These are phyloP conservation scores for Andricus quercusramuli DNA, from an alignment of 2,888 invertebrate genomes.

Conservation along the genomic window DNA sequence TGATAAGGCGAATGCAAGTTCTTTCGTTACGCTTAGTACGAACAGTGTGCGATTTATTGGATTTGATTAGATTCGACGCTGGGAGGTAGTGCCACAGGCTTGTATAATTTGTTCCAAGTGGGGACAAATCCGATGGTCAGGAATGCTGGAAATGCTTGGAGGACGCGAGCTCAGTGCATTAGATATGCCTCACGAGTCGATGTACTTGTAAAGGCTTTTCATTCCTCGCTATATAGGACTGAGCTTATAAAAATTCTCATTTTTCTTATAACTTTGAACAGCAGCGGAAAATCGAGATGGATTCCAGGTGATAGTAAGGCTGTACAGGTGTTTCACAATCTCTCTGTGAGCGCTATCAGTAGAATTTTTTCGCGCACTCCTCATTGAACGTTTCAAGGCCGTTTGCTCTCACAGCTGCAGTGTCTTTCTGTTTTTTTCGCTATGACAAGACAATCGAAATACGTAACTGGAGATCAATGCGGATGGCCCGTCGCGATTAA, in stretches of 20 bases:
- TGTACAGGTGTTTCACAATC: not conserved
- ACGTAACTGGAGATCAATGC: conserved; percentile 43
- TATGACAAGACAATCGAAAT: not conserved
- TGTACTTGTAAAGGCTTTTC: not conserved
- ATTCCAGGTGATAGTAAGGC: not conserved
- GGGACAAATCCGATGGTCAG: conserved; percentile 55
- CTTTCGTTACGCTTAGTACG: conserved; percentile 22
- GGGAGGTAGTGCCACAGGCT: conserved; percentile 25
- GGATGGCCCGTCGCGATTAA: conserved; percentile 63
- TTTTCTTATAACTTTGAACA: not conserved
- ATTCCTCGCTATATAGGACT: conserved; percentile 1
- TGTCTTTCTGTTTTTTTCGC: not conserved
- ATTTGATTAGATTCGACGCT: conserved; percentile 45
- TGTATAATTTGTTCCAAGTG: conserved; percentile 33
- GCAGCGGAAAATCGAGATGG: not conserved
- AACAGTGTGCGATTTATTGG: conserved; percentile 44
- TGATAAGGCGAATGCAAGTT: conserved; percentile 23
- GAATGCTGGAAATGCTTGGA: conserved; percentile 51
- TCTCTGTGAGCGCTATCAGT: conserved; percentile 57
- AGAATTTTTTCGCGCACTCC: conserved; percentile 45
- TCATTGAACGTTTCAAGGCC: not conserved
- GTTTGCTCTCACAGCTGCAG: not conserved
- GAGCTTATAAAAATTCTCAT: not conserved
- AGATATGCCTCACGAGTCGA: conserved; percentile 9
- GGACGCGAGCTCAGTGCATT: conserved; percentile 43